Percentiles rank a stretch among this genome's conserved stretches.
Evolutionary conservation across 2,888 invertebrate species (phyloP).

Genomic region (Scelioninae gen. 2): DNA sequence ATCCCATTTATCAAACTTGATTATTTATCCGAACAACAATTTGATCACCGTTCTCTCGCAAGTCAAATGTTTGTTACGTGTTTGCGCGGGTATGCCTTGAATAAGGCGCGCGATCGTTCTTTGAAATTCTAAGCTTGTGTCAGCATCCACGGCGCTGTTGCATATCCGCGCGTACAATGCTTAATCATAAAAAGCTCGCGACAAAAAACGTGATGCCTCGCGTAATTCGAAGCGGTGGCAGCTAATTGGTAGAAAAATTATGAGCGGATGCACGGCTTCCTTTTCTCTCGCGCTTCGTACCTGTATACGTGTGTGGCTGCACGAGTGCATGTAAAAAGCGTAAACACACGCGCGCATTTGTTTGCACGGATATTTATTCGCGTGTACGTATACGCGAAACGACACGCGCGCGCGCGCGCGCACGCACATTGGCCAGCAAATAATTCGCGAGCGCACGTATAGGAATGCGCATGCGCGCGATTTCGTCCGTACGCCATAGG

Average conservation of each 20-base stretch:
- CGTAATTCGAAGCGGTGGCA: slow-evolving; percentile 52
- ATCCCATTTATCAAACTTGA: too few relatives aligned
- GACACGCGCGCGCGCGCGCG: too few relatives aligned
- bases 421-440: too few relatives aligned
- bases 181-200: slow-evolving; percentile 51
- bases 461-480: not conserved
- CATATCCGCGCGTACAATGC: slow-evolving; percentile 48
- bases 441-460: too few relatives aligned
- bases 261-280: slow-evolving; percentile 53
- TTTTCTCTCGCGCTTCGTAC: slow-evolving; percentile 47
- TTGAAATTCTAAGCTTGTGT: slow-evolving; percentile 44
- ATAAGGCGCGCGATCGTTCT: slow-evolving; percentile 36
- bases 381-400: not conserved
- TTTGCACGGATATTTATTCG: not conserved
- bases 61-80: slow-evolving; percentile 29
- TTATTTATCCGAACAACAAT: too few relatives aligned
- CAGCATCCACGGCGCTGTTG: slow-evolving; percentile 30
- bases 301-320: slow-evolving; percentile 6
- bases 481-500: slow-evolving; percentile 5
- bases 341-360: not conserved
- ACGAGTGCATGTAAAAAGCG: slow-evolving; percentile 10
- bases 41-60: slow-evolving; percentile 5
- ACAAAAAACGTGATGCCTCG: slow-evolving; percentile 58
- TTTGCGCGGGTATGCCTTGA: slow-evolving; percentile 17
- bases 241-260: slow-evolving; percentile 60